Evolutionary conservation across 2,888 invertebrate species (phyloP), one percentile per base, ranked within the genome.

Genomic region (Podotricha telesiphe): DNA sequence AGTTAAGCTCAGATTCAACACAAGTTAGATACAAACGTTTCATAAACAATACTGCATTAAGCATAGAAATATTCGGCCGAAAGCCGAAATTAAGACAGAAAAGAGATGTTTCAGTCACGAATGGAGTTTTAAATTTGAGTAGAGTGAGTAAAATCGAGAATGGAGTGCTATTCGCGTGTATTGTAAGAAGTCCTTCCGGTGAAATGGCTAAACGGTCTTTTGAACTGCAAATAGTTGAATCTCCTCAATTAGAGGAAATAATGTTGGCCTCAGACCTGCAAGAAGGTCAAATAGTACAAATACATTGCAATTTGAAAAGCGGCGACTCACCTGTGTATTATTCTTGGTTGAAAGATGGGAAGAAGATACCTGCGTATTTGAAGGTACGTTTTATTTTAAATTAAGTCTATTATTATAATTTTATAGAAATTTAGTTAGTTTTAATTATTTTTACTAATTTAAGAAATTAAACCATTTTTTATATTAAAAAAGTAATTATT

Each of bases 161-260:
- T 85, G 95, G 96, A 48, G 96, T 96, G 20, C 90, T 94, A 63
- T 97, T 97, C 82, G 96, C 96, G 4, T 97, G 97, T 86, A 94
- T 95, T 62, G 97, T 97, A 0, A 94, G 94, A 72, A 96, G 96
- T 81, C 94, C 95, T 37, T 95, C 95, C 5, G 96, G 96, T 0
- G 96, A 96, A 84, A 95, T 96, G 82, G 96, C 96, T 42, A 95
- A 96, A 73, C 93, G 96, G 61, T 94, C 94, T 0, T 94, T 94
- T 72, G 96, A 96, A 82, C 93, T 96, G 72, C 95, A 95, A 79
- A 94, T 96, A 40, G 95, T 95, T 74, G 92, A 93, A 86, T 96
- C 97, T 0, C 97, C 97, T 0, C 95, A 96, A 70, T 94, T 97
- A 80, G 97, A 97, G 84, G 96, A 97, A 40, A 97, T 98, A 84